These are phyloP conservation scores for Distichodus sexfasciatus DNA, from an alignment of 2,797 vertebrate species.

Conservation along the genomic window DNA sequence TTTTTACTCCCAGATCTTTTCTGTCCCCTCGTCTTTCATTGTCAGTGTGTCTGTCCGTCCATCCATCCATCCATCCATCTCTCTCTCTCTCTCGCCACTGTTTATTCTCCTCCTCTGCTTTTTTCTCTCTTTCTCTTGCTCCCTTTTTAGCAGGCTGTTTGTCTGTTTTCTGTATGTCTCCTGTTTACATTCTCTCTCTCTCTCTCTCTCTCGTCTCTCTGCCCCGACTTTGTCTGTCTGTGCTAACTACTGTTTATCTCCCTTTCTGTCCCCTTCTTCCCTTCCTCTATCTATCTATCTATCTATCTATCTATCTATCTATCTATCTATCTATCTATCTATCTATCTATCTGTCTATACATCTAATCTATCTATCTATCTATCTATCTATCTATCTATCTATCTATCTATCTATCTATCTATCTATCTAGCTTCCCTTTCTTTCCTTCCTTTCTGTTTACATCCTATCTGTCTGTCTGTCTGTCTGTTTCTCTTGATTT, in stretches of 20 bases:
- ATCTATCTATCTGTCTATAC: conserved; percentile 42
- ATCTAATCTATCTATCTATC: no score
- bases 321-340: neutral
- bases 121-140: conserved; percentile 12
- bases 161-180: neutral
- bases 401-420: neutral
- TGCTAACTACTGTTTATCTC: conserved; percentile 43
- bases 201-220: neutral
- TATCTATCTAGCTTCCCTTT: neutral
- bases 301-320: conserved; percentile 30
- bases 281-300: conserved; percentile 61
- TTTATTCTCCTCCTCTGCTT: conserved; percentile 1
- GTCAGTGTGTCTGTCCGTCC: conserved; percentile 27
- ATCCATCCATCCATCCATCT: neutral
- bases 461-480: conserved; percentile 34
- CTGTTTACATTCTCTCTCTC: neutral
- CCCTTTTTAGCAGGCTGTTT: neutral
- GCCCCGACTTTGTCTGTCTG: conserved; percentile 1
- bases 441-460: no score
- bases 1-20: conserved; percentile 6
- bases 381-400: conserved; percentile 31
- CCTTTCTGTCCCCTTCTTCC: conserved; percentile 13
- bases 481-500: conserved; percentile 18
- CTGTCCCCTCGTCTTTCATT: no score
- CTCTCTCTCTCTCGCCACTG: neutral